Conservation (phyloP, 2,113 vertebrate genomes). For the Ictalurus furcatus region DNA sequence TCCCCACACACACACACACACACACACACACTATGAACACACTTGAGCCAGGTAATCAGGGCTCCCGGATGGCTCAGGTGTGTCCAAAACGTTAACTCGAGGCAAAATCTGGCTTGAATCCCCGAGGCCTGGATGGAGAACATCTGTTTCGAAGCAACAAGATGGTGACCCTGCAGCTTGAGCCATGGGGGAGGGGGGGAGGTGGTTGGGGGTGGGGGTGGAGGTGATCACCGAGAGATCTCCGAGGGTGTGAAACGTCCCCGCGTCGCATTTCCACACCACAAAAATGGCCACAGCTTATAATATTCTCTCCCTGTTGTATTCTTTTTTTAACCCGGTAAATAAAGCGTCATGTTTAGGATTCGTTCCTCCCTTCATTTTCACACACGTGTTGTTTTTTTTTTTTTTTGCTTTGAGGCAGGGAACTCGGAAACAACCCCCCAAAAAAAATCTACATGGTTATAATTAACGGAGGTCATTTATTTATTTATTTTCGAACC, state of each 20-base stretch:
- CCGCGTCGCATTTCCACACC: neutral
- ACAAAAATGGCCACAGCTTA: neutral
- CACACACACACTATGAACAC: neutral
- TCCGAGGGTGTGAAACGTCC: conserved; percentile 39
- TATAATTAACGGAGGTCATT: neutral
- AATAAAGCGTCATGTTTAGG: no score
- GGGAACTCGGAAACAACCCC: neutral
- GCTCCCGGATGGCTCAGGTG: neutral
- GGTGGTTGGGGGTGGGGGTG: conserved; percentile 50
- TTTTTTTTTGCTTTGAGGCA: neutral
- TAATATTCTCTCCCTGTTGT: neutral
- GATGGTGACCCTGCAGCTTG: conserved; percentile 19
- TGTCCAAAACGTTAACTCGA: neutral
- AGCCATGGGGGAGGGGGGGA: neutral
- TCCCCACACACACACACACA: neutral
- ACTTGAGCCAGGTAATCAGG: neutral
- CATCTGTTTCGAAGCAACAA: conserved; percentile 33
- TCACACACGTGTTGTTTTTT: neutral
- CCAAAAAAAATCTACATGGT: neutral
- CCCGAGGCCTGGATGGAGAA: neutral
- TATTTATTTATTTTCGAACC: no score
- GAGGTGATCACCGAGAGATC: conserved; percentile 51
- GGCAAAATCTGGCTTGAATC: conserved; percentile 11
- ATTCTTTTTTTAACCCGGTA: no score
- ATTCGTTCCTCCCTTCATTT: neutral